phyloP scores from a whole-genome alignment of 2,113 vertebrate genomes.

The Halichoerus grypus region DNA sequence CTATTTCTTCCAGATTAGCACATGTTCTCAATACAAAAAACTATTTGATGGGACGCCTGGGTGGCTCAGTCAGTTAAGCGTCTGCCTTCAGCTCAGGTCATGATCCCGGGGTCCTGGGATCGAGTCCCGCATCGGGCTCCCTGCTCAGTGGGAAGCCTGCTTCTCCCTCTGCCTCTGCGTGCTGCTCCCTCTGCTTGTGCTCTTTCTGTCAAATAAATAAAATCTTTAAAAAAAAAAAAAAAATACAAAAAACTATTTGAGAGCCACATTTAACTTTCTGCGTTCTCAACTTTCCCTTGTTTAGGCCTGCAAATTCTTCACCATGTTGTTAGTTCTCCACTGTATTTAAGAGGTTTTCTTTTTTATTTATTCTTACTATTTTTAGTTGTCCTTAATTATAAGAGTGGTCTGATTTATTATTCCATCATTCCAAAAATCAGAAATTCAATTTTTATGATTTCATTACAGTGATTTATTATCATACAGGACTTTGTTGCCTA shows the following conservation, averaged over 20 bases:
- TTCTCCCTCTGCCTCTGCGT: no score
- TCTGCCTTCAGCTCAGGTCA: no score
- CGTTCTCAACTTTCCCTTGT: background rate
- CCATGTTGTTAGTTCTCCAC: background rate
- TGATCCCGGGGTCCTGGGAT: no score
- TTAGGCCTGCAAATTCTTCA: background rate
- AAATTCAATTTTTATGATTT: background rate
- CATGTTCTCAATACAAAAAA: background rate
- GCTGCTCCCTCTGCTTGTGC: no score
- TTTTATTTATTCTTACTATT: conserved; percentile 15
- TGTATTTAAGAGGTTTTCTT: background rate
- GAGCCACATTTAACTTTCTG: background rate
- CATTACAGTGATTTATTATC: background rate
- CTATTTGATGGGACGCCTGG: no score
- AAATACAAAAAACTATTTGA: background rate
- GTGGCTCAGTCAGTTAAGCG: no score
- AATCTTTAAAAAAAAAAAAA: conserved; percentile 57
- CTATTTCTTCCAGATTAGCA: background rate
- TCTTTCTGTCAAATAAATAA: no score
- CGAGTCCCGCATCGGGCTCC: no score
- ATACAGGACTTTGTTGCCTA: background rate
- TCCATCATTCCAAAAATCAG: background rate
- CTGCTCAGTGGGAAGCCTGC: no score
- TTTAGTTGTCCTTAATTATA: conserved; percentile 20
- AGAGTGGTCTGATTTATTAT: background rate